These are phyloP conservation scores for Paramuricea clavata DNA, from an alignment of 92 coral and sea anemone genomes.

Conservation along the genomic window DNA sequence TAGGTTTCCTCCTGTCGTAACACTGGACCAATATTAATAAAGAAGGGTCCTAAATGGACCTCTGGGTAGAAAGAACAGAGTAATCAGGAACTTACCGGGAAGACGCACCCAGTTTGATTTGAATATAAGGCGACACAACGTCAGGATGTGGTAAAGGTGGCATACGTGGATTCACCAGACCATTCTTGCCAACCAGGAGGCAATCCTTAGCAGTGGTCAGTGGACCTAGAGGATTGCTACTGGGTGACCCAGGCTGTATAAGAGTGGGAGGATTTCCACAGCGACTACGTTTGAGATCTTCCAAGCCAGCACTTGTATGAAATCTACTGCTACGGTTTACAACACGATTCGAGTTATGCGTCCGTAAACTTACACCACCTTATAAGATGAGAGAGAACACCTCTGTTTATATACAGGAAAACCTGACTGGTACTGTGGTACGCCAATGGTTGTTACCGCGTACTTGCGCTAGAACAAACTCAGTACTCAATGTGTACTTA, in stretches of 20 bases:
- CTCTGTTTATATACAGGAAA: too few relatives aligned
- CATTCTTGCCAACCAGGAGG: slow-evolving; percentile 83
- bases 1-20: too few relatives aligned
- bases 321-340: slow-evolving; percentile 99
- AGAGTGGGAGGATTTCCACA: slow-evolving; percentile 72
- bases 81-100: slow-evolving; percentile 79
- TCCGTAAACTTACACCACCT: slow-evolving; percentile 95
- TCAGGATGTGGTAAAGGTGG: slow-evolving; percentile 97
- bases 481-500: too few relatives aligned
- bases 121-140: slow-evolving; percentile 82
- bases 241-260: slow-evolving; percentile 91
- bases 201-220: slow-evolving; percentile 78
- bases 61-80: too few relatives aligned
- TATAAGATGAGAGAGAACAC: slow-evolving; percentile 22
- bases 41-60: too few relatives aligned
- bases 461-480: too few relatives aligned
- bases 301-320: slow-evolving; percentile 99
- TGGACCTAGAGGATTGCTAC: slow-evolving; percentile 82
- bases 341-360: slow-evolving; percentile 91
- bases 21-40: too few relatives aligned
- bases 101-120: slow-evolving; percentile 86
- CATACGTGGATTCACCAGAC: slow-evolving; percentile 90
- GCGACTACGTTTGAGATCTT: slow-evolving; percentile 76
- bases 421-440: too few relatives aligned
- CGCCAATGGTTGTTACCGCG: too few relatives aligned